A percentile compares a stretch with the other conserved stretches of the same genome.
Conservation (phyloP, 2,888 invertebrate species). For the Ctena decussata region DNA sequence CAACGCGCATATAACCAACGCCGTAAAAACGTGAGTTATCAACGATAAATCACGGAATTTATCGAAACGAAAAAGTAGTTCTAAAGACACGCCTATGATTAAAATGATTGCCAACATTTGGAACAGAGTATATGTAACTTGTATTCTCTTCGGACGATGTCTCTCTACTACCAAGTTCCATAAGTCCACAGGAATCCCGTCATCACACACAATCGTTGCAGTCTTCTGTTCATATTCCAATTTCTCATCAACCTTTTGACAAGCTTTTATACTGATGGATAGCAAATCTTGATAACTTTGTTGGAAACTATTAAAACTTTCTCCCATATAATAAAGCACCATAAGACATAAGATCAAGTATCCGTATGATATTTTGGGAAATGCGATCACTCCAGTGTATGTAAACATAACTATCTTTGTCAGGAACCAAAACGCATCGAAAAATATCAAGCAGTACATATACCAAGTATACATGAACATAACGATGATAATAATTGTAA, state of each 20-base stretch:
- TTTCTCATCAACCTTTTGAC: conserved; percentile 6
- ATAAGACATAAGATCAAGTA: conserved; percentile 49
- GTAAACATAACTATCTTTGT: conserved; percentile 51
- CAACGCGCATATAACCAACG: conserved; percentile 48
- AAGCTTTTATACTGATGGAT: conserved; percentile 32
- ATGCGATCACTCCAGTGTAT: conserved; percentile 49
- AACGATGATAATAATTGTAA: conserved; percentile 6
- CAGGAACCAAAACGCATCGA: conserved; percentile 55
- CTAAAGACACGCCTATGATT: conserved; percentile 36
- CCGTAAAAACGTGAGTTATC: conserved; percentile 52
- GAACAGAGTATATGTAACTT: conserved; percentile 37
- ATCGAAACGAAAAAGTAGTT: conserved; percentile 43
- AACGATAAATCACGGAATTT: conserved; percentile 52
- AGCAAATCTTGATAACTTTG: conserved; percentile 37
- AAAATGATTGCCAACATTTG: conserved; percentile 31
- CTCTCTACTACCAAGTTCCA: conserved; percentile 31
- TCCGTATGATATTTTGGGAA: conserved; percentile 49
- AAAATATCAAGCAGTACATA: conserved; percentile 51
- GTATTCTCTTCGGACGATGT: conserved; percentile 38
- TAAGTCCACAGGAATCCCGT: conserved; percentile 30
- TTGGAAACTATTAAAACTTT: conserved; percentile 35
- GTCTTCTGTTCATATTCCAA: neutral
- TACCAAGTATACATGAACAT: conserved; percentile 41
- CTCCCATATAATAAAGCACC: conserved; percentile 47
- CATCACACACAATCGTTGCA: neutral